Evolutionary conservation across 2,113 vertebrate genomes (phyloP), one percentile per base, ranked within the genome.

Genomic region (Ovibos moschatus): DNA sequence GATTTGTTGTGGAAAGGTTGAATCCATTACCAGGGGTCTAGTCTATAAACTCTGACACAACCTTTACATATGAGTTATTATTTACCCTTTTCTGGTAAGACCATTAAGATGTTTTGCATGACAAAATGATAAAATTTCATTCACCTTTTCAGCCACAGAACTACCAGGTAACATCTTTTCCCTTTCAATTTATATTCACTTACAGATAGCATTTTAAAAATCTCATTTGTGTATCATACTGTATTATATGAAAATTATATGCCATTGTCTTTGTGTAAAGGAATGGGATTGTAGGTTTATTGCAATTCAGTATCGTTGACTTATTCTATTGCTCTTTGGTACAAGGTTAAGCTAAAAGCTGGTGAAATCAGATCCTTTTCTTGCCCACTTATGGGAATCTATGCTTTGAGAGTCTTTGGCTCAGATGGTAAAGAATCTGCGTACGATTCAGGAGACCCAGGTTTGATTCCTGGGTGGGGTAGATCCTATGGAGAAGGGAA

Each of bases 1-100:
- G 99, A 99, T 99, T 99, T 99, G 98, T 99, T 99, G 98, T 97
- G 97, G 98, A 98, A 98, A 99, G 98, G 98, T 98, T 98, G 92
- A 98, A 98, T 98, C 98, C 98, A 98, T 98, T 99, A 99, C 97
- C 97, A 98, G 98, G 98, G 98, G 99, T 97, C 99, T 98, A 98
- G 99, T 98, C 98, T 95, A 98, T 99, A 99, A 99, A 99, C 98
- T 98, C 98, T 98, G 98, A 98, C 98, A 98, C 97, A 98, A 91
- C 98, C 98, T 98, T 98, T 99, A 98, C 98, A 91, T 95, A 97
- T 97, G 97, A 98, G 97, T 99, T 99, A 98, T 98, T 98, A 97
- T 98, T 97, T 98, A 98, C 98, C 97, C 96, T 97, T 95, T 98
- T 98, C 98, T 98, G 98, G 94, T 96, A 96, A 96, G 94, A 76